phyloP scores from a whole-genome alignment of 2,113 vertebrate genomes.

The Oxyura jamaicensis region DNA sequence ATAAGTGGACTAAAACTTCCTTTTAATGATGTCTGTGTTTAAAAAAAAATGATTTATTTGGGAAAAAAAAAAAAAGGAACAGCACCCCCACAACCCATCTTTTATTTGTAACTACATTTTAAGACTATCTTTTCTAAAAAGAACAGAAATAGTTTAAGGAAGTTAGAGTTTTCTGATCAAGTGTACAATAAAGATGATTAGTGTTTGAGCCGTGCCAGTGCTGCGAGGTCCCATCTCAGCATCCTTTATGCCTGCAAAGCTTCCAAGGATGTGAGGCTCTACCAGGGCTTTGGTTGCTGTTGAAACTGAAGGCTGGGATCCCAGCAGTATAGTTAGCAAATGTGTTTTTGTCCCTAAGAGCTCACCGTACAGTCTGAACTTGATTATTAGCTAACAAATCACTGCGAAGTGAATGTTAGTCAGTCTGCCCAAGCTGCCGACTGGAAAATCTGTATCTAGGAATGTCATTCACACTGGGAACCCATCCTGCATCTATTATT shows the following conservation, averaged over 20 bases:
- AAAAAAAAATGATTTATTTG: neutral
- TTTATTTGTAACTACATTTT: neutral
- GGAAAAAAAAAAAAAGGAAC: neutral
- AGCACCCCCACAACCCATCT: neutral
- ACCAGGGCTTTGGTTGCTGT: neutral
- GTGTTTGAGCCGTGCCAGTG: neutral
- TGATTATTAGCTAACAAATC: conserved; percentile 27
- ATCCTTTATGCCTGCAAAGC: neutral
- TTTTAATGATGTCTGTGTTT: neutral
- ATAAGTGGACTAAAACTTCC: neutral
- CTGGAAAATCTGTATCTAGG: conserved; percentile 29
- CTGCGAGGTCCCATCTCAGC: neutral
- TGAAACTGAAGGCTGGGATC: neutral
- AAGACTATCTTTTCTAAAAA: neutral
- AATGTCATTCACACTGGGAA: conserved; percentile 31
- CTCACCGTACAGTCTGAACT: neutral
- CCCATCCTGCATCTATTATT: conserved; percentile 11
- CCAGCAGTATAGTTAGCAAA: neutral
- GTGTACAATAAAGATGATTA: neutral
- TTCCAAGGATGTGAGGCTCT: neutral
- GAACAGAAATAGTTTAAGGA: neutral
- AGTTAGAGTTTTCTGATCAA: neutral
- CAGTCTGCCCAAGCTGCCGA: conserved; percentile 5
- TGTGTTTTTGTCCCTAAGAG: neutral
- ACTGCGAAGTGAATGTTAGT: neutral